Percentiles rank a stretch among this genome's conserved stretches.
Evolutionary conservation across 1,140 invertebrate genomes (phyloP).

Genomic region (Drosophila fuyamai): DNA sequence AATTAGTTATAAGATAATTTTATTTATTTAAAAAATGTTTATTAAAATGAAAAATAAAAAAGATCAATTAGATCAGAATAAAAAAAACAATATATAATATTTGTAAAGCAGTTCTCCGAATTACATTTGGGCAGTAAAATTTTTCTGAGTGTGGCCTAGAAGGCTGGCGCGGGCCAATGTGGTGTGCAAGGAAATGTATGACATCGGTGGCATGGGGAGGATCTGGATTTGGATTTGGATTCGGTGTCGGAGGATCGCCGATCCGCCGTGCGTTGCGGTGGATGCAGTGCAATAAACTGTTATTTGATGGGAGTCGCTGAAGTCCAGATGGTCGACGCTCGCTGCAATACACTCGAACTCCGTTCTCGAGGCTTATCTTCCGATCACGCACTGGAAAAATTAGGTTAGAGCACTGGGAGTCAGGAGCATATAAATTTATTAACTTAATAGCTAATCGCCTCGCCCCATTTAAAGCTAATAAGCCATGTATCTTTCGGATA

Average conservation of each 20-base stretch:
- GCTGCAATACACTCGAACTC: constrained; percentile 15
- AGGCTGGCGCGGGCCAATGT: constrained; percentile 12
- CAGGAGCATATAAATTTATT: neutral
- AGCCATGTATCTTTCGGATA: too few species aligned
- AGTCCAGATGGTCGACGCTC: constrained; percentile 33
- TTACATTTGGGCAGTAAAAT: neutral
- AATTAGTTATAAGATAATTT: too few species aligned
- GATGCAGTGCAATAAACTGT: constrained; percentile 70
- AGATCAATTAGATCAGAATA: too few species aligned
- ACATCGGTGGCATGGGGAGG: constrained; percentile 28
- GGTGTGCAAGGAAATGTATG: constrained; percentile 39
- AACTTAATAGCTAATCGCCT: too few species aligned
- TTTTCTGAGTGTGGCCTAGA: neutral
- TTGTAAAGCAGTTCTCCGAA: too few species aligned
- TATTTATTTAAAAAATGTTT: too few species aligned
- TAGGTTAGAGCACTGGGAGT: neutral
- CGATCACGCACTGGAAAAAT: neutral
- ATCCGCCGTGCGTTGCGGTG: constrained; percentile 36
- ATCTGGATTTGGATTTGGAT: constrained; percentile 19
- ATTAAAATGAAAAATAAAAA: too few species aligned
- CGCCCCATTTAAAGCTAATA: too few species aligned
- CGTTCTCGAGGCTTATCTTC: neutral
- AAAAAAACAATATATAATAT: too few species aligned
- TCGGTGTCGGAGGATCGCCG: neutral
- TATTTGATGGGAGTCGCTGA: constrained; percentile 73